Evolutionary conservation across 30 jellyfish, hydroid and myxozoan species (phyloP), one percentile per base, ranked within the genome.

Genomic region (Chironex yamaguchii): DNA sequence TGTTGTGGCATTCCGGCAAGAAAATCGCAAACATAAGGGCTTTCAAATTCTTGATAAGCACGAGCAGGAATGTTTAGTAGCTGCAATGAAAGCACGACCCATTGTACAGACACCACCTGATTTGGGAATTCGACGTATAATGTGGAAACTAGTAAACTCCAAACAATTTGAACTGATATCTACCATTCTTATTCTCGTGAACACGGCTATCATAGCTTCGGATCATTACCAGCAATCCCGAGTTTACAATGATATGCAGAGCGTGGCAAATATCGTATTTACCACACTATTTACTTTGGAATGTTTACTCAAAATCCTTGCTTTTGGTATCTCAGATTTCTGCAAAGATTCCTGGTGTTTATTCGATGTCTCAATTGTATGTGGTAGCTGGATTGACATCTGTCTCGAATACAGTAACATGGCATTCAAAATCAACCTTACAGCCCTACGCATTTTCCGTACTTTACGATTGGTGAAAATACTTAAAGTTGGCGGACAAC

Each of bases 301-400:
- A 42, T 70, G 62, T 0, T 0, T 62, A 4, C 49, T 91, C 49
- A 91, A 79, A 53, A 4, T 91, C 3, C 32, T 68, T 42, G 98
- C 94, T 1, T 34, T 77, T 70, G n/a, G 89, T 3, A 69, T 79
- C 21, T 25, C 21, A 12, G 34, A 29, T 1, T 91, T 91, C 71
- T 22, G 70, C 34, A 50, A 70, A n/a, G 94, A 91, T 72, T 66
- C 63, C 36, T 91, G 98, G 98, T 28, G 79, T 12, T 27, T 86
- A 34, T 82, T 91, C 32, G 98, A 91, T 69, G 34, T 54, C 20
- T 24, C 79, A 3, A 87, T 91, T 27, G 93, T 91, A 6, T 24
- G 70, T 52, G 98, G 98, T 17, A 91, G 98, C 65, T 91, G 98
- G 98, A 35, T 91, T 21, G 98, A 91, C 53, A 50, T 91, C 68